Conservation (phyloP, 2,113 vertebrate genomes). For the Sander vitreus region DNA sequence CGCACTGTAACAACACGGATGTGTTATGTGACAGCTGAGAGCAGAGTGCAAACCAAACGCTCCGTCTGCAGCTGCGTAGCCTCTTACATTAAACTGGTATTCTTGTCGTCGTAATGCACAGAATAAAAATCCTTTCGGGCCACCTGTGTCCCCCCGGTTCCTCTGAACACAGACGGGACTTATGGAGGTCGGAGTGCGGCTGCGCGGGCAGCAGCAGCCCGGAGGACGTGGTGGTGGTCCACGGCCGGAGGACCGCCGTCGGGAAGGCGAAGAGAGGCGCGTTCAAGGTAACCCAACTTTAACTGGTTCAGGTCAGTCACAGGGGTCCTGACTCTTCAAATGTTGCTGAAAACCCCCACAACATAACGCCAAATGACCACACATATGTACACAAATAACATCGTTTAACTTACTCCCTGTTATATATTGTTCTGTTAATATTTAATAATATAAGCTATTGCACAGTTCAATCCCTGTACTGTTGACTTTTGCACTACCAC, state of each 20-base stretch:
- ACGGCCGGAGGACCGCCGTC: slow-evolving; percentile 66
- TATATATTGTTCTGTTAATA: no score
- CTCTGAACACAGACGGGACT: background rate
- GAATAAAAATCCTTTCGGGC: slow-evolving; percentile 62
- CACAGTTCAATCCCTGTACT: no score
- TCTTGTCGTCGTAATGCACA: slow-evolving; percentile 15
- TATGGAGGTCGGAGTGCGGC: background rate
- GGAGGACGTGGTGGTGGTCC: slow-evolving; percentile 74
- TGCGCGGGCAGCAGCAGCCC: background rate
- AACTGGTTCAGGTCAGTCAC: no score
- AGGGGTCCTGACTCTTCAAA: no score
- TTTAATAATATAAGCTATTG: no score
- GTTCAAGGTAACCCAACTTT: slow-evolving; percentile 48
- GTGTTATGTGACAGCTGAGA: background rate
- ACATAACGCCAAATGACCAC: no score
- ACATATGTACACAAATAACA: no score
- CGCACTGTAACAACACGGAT: background rate
- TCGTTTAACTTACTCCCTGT: no score
- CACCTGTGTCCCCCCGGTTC: slow-evolving; percentile 35
- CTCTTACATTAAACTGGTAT: background rate
- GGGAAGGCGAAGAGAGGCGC: slow-evolving; percentile 62
- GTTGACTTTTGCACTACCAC: no score
- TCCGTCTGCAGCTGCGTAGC: accelerated
- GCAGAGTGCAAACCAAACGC: background rate
- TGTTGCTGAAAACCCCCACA: no score